Conservation (phyloP, 2,113 vertebrate species). For the Girardinichthys multiradiatus region DNA sequence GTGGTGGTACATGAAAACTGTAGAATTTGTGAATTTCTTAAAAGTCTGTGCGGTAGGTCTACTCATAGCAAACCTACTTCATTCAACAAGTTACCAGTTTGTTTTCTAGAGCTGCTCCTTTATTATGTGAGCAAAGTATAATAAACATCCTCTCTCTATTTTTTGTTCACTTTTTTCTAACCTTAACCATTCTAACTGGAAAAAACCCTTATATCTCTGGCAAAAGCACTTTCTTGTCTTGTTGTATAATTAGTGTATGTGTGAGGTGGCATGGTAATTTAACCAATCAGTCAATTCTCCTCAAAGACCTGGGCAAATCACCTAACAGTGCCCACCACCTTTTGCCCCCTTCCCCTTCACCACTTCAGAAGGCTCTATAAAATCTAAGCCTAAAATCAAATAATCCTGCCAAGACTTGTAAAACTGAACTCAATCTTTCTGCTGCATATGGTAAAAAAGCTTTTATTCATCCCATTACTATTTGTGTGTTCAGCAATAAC, state of each 20-base stretch:
- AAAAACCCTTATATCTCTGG: too few species aligned
- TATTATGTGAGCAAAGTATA: too few species aligned
- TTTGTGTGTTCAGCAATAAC: conserved; percentile 75
- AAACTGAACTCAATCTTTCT: conserved; percentile 54
- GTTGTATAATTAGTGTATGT: neutral
- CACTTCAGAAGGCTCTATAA: conserved; percentile 19
- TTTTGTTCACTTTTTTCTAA: too few species aligned
- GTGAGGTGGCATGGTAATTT: neutral
- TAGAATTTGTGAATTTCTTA: neutral
- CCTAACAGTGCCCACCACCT: neutral
- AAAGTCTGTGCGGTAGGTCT: too few species aligned
- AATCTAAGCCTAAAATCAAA: conserved; percentile 38
- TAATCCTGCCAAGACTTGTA: conserved; percentile 43
- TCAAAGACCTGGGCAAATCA: neutral
- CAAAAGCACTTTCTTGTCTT: neutral
- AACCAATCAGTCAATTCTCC: neutral
- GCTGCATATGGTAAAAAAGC: conserved; percentile 48
- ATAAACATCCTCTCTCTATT: neutral
- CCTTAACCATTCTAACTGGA: too few species aligned
- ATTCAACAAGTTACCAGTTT: too few species aligned
- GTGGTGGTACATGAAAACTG: neutral
- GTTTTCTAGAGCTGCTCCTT: too few species aligned
- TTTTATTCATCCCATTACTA: conserved; percentile 66
- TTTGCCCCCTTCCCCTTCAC: conserved; percentile 3
- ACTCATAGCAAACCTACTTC: too few species aligned